These are phyloP conservation scores for Lampris incognitus DNA, from an alignment of 2,113 vertebrate genomes.

Conservation along the genomic window DNA sequence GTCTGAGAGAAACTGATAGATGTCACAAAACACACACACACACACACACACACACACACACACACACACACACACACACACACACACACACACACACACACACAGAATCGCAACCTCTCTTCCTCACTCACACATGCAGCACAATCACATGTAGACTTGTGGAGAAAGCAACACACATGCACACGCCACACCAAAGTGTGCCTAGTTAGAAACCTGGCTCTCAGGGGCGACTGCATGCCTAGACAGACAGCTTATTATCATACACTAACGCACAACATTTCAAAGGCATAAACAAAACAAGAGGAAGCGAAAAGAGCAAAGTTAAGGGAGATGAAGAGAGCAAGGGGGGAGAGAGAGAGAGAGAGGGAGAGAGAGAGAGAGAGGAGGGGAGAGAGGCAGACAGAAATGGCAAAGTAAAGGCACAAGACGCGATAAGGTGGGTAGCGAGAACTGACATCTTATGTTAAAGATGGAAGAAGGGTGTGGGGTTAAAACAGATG, in stretches of 20 bases:
- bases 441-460: no score
- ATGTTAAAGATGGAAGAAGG: neutral
- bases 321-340: conserved; percentile 1
- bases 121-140: conserved; percentile 25
- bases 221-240: conserved; percentile 26
- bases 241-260: conserved; percentile 58
- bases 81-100: conserved; percentile 7
- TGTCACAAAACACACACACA: conserved; percentile 35
- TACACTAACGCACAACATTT: conserved; percentile 47
- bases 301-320: neutral
- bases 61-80: conserved; percentile 22
- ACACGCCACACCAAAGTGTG: neutral
- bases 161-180: neutral
- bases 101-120: conserved; percentile 32
- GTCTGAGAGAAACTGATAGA: conserved; percentile 62
- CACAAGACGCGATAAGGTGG: neutral
- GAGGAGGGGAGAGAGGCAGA: neutral
- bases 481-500: neutral
- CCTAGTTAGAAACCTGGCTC: conserved; percentile 10
- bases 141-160: conserved; percentile 21
- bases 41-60: conserved; percentile 31
- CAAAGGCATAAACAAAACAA: conserved; percentile 49
- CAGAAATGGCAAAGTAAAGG: neutral
- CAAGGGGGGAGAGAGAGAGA: conserved; percentile 8
- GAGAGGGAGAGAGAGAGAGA: neutral